Evolutionary conservation across 2,888 invertebrate genomes (phyloP), one percentile per base, ranked within the genome.

Genomic region (Cerceris ruficornis): DNA sequence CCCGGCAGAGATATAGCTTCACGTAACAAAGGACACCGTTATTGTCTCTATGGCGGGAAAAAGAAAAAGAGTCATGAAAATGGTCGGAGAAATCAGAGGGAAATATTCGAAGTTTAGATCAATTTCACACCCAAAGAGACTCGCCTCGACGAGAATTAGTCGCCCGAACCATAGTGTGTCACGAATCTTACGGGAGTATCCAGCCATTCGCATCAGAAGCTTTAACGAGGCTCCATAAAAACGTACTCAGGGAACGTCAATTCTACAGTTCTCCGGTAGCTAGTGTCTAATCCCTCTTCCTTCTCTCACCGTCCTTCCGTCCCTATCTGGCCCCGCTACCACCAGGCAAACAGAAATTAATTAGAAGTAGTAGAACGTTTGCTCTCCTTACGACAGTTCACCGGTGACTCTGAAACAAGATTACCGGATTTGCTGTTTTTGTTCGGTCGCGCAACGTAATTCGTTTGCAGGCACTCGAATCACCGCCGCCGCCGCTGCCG

Each of bases 391-490:
- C 83, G 83, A 85, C 71, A 67, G 78, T 80, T 81, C 71, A 75
- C 77, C 73, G 81, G 77, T 83, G 84, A 85, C 84, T 81, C 81
- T 84, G 84, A 88, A 88, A 88, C 83, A 86, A 88, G 88, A 87
- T 89, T 87, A 88, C 84, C 79, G 82, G 82, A 87, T 88, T 89
- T 86, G 78, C 83, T 86, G 87, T 88, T 88, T 88, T 89, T 88
- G 85, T 82, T 80, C 78, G 73, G 75, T 77, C 75, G 76, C 73
- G 74, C 72, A 72, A 66, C 86, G 87, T 88, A 87, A 88, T 88
- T 88, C 88, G 85, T 88, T 88, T 83, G 86, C 83, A 84, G 82
- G 81, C 84, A 86, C 83, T 86, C 83, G 85, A 89, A 88, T 89
- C 80, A 78, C 14, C 73, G 69, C 43, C 75, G 73, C 52, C 80